Evolutionary conservation across 2,113 vertebrate genomes (phyloP), one percentile per base, ranked within the genome.

Genomic region (Apteryx mantelli): DNA sequence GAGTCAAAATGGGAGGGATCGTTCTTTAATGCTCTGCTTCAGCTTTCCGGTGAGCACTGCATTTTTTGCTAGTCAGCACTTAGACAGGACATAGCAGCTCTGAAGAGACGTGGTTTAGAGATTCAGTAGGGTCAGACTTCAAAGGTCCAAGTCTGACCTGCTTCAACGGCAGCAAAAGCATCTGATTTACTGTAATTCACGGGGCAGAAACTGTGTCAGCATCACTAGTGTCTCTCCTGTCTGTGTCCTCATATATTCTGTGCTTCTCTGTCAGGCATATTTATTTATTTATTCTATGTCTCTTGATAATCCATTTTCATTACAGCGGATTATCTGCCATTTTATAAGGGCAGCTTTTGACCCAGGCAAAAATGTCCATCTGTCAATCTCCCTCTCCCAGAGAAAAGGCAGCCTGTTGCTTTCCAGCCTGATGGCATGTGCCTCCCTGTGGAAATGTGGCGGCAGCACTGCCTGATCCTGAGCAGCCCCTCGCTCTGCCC

Each of bases 151-250:
- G 2, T 34, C 63, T 80, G 53, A 38, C 38, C 16, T 66, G 48
- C 26, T 88, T 58, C 0, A 0, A 22, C 55, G 42, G 14, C 55
- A 78, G 50, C 8, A 55, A 60, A 87, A 88, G 11, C 24, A 21
- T 26, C n/a, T 60, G 52, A 24, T 75, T 6, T 0, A 1, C 11
- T 20, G 20, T 19, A 28, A 11, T 2, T 52, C n/a, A n/a, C 11
- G 7, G 34, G 34, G 46, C 69, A 50, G 46, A 71, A 71, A 36
- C 34, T 50, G 34, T 46, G 22, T 52, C 34, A 71, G 69, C 46
- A 50, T 36, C 32, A 12, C 69, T 52, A 50, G 10, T 10, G 7
- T 52, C 30, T 34, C 30, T 34, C 46, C 34, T 52, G 69, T 50
- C 46, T 71, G 69, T 7, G 10, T 9, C n/a, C 16, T 48, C n/a